These are phyloP conservation scores for Chamaetylas fuelleborni DNA, from an alignment of 2,113 vertebrate species.

Conservation along the genomic window DNA sequence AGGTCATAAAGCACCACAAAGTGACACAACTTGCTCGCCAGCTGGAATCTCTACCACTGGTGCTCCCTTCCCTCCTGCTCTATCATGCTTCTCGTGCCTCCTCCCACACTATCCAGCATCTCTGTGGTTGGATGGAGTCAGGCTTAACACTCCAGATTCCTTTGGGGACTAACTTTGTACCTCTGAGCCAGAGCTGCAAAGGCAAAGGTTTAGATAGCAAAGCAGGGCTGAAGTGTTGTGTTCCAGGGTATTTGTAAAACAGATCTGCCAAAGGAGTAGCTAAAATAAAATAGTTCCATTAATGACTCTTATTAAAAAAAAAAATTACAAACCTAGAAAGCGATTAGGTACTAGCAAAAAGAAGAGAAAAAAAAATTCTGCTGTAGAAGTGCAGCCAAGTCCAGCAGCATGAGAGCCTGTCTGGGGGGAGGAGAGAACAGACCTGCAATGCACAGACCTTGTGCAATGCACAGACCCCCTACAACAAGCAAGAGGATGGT, in stretches of 20 bases:
- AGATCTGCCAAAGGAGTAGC: not conserved
- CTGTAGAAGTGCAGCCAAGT: not conserved
- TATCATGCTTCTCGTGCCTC: not conserved
- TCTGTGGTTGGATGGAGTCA: not conserved
- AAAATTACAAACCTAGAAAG: not conserved
- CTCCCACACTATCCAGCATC: not conserved
- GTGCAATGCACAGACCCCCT: not conserved
- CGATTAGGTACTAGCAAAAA: rapidly evolving
- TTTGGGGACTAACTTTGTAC: not conserved
- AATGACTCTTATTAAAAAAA: not conserved
- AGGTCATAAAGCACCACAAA: conserved; percentile 33
- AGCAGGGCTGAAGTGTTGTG: not conserved
- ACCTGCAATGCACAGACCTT: not conserved
- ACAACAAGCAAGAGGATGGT: not conserved
- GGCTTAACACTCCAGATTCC: not conserved
- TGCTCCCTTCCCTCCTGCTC: not conserved
- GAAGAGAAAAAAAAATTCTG: not conserved
- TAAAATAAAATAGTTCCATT: not conserved
- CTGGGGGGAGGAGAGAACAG: not conserved
- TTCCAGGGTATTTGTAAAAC: not conserved
- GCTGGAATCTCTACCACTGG: not conserved
- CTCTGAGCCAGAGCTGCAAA: not conserved
- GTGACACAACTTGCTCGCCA: not conserved
- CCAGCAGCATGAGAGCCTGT: not conserved
- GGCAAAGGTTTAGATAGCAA: not conserved